A percentile compares a stretch with the other conserved stretches of the same genome.
These are phyloP conservation scores for Scomber scombrus DNA, from an alignment of 2,113 vertebrate species.

Conservation along the genomic window DNA sequence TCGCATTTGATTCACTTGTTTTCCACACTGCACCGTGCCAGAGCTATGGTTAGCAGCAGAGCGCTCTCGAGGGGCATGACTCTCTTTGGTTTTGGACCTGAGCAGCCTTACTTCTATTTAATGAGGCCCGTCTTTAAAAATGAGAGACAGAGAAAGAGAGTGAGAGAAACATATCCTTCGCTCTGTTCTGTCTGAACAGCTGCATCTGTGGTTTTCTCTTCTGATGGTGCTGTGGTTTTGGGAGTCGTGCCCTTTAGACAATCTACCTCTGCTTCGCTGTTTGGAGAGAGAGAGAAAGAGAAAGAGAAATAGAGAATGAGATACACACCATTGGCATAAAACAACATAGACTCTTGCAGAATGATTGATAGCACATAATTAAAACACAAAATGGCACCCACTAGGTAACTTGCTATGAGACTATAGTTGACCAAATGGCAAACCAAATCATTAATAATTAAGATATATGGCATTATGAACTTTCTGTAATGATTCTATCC, in stretches of 20 bases:
- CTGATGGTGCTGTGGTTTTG: conserved; percentile 75
- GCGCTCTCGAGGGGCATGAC: conserved; percentile 70
- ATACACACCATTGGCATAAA: conserved; percentile 35
- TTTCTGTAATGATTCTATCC: conserved; percentile 19
- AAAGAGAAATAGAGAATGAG: conserved; percentile 15
- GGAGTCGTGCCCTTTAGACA: conserved; percentile 68
- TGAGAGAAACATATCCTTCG: conserved; percentile 69
- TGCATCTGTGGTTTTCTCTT: conserved; percentile 80
- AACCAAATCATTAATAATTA: conserved; percentile 55
- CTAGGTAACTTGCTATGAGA: conserved; percentile 46
- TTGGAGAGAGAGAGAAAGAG: conserved; percentile 18
- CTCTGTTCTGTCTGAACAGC: conserved; percentile 77
- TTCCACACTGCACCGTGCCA: conserved; percentile 67
- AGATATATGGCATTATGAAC: conserved; percentile 22
- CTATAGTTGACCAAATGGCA: conserved; percentile 33
- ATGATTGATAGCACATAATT: conserved; percentile 46
- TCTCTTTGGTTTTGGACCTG: conserved; percentile 72
- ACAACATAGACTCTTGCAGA: conserved; percentile 11
- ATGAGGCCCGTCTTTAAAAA: conserved; percentile 68
- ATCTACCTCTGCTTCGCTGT: conserved; percentile 67
- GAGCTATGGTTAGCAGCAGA: conserved; percentile 66
- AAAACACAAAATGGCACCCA: conserved; percentile 34
- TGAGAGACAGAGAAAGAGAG: conserved; percentile 52
- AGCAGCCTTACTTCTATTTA: conserved; percentile 73
- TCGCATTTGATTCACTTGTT: conserved; percentile 76